These are phyloP conservation scores for Leptocoma aspasia DNA, from an alignment of 2,113 vertebrate species.

Conservation along the genomic window DNA sequence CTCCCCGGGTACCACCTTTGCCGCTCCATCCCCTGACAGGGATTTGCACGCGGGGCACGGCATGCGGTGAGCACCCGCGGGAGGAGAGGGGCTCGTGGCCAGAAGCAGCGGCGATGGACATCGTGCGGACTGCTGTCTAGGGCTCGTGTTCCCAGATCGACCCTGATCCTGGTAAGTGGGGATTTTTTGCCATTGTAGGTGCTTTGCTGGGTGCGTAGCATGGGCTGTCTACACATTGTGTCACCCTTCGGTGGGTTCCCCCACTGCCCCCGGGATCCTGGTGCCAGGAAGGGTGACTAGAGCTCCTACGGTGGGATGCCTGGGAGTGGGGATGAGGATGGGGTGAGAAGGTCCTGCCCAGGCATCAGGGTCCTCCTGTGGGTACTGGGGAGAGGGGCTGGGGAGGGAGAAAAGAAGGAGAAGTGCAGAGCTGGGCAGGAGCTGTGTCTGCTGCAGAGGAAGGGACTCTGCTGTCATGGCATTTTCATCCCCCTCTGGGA, in stretches of 20 bases:
- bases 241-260: not conserved
- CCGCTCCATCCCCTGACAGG: not conserved
- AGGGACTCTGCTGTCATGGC: slow-evolving; percentile 34
- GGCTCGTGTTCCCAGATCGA: not conserved
- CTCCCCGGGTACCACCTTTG: not conserved
- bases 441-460: slow-evolving; percentile 30
- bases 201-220: not conserved
- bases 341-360: not conserved
- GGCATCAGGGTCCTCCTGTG: not conserved
- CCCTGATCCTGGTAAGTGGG: not conserved
- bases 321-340: not conserved
- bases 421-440: not conserved
- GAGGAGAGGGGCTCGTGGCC: not conserved
- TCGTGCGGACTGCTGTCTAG: not conserved
- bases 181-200: not conserved
- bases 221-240: rapidly evolving
- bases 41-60: not conserved
- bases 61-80: not conserved
- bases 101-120: not conserved
- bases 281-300: not conserved
- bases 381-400: not conserved
- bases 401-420: not conserved
- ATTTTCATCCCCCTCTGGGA: slow-evolving; percentile 41
- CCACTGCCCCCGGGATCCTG: not conserved
- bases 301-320: not conserved